Base-by-base conservation (phyloP, 2,797 vertebrate genomes). In the Apogon talboti region DNA sequence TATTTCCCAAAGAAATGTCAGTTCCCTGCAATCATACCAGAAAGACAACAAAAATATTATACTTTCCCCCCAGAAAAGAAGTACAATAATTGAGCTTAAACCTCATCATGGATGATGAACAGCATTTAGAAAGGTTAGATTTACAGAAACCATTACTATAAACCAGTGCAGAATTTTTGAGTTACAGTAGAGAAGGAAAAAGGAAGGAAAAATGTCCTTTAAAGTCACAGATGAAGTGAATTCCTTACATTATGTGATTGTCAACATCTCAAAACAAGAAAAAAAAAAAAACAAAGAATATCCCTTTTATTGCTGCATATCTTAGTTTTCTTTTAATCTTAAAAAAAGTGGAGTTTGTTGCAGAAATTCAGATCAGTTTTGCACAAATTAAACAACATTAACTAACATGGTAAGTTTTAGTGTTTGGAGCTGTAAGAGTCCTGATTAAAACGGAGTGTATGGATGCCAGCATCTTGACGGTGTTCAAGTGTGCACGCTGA, bases 21-120 rank as follows among this genome's bases (percentile, higher is more conserved):
- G 61, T 54, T 71, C 71, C 38, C 71, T 0, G 45, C 37, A 79
- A 71, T 78, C 28, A 52, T 52, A 68, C 57, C 64, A 62, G 55
- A 35, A n/a, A 66, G 80, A 78, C 58, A 65, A 78, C 30, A 62
- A 71, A 61, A 57, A 42, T 28, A 49, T 11, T 19, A 19, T 10
- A 16, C 54, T 38, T 5, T 15, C 35, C 10, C 35, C 10, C 21
- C 53, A 11, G 24, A 42, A 51, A 59, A 28, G 24, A 46, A 63
- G 35, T 10, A 15, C 7, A 15, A 78, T 49, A 59, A 5, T 9
- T 66, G 1, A 67, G 54, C 33, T 63, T 7, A 41, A 66, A 70
- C 42, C 45, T 53, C 28, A 16, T 48, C 0, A 14, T 3, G 33
- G 43, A 48, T 38, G 18, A 2, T 45, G 33, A 71, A 28, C 11